Base-by-base conservation (phyloP, 2,888 invertebrate genomes). In the Phengaris alcon region DNA sequence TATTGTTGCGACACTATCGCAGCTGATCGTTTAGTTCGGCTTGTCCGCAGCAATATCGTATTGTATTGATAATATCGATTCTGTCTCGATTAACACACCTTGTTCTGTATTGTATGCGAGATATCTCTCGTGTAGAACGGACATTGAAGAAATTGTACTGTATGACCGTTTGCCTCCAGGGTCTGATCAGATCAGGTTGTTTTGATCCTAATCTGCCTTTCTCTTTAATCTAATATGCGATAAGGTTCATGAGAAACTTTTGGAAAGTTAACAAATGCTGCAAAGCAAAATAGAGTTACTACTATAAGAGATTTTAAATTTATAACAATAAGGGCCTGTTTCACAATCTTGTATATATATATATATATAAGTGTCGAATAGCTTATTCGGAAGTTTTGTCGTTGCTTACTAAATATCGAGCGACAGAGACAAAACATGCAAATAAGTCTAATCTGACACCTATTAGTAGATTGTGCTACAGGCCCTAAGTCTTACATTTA, bases 121-220 rank as follows among this genome's bases (percentile, higher is more conserved):
- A 6, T 12, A 64, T 64, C 35, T 64, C 35, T 12, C 35, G 5
- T 13, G 35, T 64, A 59, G 22, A 22, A 6, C 59, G 6, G 22
- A 64, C 12, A 22, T 9, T 13, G 64, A 35, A 12, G 44, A 44
- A 35, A 35, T 12, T 64, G 64, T 59, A 59, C 22, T 22, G 59
- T 64, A 12, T 64, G 35, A 15, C 12, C 12, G 3, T 64, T 35
- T 35, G 35, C 35, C 64, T 35, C 64, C 12, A 12, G 64, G 12
- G 35, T 64, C 6, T 22, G 64, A 44, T 64, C 35, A 35, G 64
- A 64, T 59, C 59, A 5, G 59, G 59, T 22, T 15, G 10, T 59
- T 59, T 22, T 64, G 64, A 64, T 64, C 35, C 35, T 64, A 64
- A 64, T 64, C 64, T 64, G 13, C 64, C 64, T 64, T 64, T 64